Evolutionary conservation across 2,113 vertebrate species (phyloP), one percentile per base, ranked within the genome.

Genomic region (Pygoscelis adeliae): DNA sequence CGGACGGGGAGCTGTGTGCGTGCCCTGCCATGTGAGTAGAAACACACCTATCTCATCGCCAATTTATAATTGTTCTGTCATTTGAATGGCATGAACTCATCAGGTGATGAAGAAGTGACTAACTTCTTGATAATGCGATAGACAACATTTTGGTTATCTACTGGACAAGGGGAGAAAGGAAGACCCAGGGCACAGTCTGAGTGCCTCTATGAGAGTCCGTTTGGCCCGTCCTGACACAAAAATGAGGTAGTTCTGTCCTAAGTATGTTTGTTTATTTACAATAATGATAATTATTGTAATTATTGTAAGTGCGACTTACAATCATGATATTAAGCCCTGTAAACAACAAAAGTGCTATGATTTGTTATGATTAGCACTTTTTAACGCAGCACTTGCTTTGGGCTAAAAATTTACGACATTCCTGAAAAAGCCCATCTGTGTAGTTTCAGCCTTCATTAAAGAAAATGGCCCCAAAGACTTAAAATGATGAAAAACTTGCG

Each of bases 1-100:
- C 0, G 5, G 59, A 8, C 32, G 21, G 15, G 22, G 16, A 34
- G 29, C 76, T 69, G 21, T 0, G 0, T 25, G 47, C 1, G 0
- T 34, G 59, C 40, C 9, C 47, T 88, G 83, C 69, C 8, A 0
- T 1, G 27, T 26, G 52, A 7, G 0, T 61, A 67, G 36, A 58
- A 49, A 40, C 13, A 8, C 52, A 42, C 36, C n/a, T 25, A 0
- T 17, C 47, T 73, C 38, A 12, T 17, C 1, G 6, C 78, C 13
- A 2, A 12, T 29, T 50, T 47, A 27, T 22, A 40, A 29, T 50
- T 32, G 21, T 69, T 34, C 44, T 77, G 81, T 17, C 36, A 1
- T 47, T 83, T 34, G n/a, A 69, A 23, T 72, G 15, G 25, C 14
- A 10, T 38, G 50, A 62, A 14, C 55, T 87, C 76, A 11, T 61